Percentiles rank a stretch among this genome's conserved stretches.
Conservation (phyloP, 2,113 vertebrate species). For the human (Homo sapiens) region DNA sequence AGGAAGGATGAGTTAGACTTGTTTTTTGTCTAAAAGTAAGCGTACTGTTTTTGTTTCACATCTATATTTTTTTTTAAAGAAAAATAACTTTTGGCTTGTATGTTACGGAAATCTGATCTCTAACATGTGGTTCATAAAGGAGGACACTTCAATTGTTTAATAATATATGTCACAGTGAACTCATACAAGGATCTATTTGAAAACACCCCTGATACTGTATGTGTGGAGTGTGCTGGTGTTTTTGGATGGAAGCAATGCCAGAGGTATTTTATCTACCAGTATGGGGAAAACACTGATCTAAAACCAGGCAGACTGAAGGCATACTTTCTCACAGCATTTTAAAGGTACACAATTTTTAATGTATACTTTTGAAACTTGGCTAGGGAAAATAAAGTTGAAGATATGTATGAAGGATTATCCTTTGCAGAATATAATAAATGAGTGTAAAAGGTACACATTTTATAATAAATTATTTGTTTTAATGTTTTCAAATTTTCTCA, state of each 20-base stretch:
- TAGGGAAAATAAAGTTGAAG: background rate
- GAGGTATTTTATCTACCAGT: background rate
- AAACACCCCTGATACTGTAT: background rate
- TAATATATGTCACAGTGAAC: background rate
- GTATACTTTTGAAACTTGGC: background rate
- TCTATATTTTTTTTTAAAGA: background rate
- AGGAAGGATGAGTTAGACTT: background rate
- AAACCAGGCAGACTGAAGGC: background rate
- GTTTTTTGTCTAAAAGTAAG: background rate
- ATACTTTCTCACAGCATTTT: background rate
- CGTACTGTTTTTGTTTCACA: background rate
- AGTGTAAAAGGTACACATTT: background rate
- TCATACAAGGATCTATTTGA: background rate
- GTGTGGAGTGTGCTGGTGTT: background rate
- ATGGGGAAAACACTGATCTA: background rate
- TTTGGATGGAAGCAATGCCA: background rate
- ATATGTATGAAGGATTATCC: background rate
- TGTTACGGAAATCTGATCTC: background rate
- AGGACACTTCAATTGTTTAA: background rate
- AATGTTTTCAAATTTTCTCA: background rate
- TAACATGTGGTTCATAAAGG: background rate
- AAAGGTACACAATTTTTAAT: too few relatives aligned
- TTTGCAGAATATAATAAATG: background rate
- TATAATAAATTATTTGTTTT: background rate
- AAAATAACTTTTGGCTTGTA: background rate